A percentile compares a stretch with the other conserved stretches of the same genome.
Conservation (phyloP, 2,888 invertebrate species). For the Colletes collaris region DNA sequence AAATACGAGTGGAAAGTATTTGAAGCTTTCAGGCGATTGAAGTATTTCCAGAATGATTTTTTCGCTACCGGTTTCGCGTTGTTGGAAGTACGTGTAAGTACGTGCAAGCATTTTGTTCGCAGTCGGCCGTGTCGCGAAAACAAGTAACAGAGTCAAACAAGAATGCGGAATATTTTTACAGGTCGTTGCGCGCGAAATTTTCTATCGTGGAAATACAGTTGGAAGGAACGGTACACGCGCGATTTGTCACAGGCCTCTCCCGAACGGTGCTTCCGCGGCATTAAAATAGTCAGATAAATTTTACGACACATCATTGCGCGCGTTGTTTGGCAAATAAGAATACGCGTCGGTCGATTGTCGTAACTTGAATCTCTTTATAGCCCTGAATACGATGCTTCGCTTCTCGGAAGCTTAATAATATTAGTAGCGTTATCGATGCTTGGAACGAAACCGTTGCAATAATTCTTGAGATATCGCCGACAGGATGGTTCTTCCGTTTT, state of each 20-base stretch:
- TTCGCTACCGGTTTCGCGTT: neutral
- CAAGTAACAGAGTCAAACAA: neutral
- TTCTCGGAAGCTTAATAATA: conserved; percentile 24
- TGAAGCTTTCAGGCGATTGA: neutral
- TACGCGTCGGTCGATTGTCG: conserved; percentile 44
- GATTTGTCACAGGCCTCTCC: conserved; percentile 43
- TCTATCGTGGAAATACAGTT: conserved; percentile 48
- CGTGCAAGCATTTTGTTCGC: neutral
- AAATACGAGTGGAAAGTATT: neutral
- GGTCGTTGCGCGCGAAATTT: conserved; percentile 38
- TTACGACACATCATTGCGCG: conserved; percentile 50
- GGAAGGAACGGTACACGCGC: conserved; percentile 43
- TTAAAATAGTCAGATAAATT: conserved; percentile 55
- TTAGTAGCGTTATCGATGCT: conserved; percentile 12
- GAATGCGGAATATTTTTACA: conserved; percentile 39
- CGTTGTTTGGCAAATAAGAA: conserved; percentile 43
- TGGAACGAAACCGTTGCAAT: conserved; percentile 4
- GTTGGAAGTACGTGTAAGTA: neutral
- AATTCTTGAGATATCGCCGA: neutral
- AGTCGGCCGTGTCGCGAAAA: neutral
- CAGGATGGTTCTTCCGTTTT: too few species aligned
- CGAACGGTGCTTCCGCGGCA: conserved; percentile 35
- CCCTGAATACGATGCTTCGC: conserved; percentile 16
- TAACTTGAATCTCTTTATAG: conserved; percentile 49
- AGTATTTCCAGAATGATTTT: neutral